Evolutionary conservation across 2,888 invertebrate genomes (phyloP).

Genomic region (Drosophila greeni): DNA sequence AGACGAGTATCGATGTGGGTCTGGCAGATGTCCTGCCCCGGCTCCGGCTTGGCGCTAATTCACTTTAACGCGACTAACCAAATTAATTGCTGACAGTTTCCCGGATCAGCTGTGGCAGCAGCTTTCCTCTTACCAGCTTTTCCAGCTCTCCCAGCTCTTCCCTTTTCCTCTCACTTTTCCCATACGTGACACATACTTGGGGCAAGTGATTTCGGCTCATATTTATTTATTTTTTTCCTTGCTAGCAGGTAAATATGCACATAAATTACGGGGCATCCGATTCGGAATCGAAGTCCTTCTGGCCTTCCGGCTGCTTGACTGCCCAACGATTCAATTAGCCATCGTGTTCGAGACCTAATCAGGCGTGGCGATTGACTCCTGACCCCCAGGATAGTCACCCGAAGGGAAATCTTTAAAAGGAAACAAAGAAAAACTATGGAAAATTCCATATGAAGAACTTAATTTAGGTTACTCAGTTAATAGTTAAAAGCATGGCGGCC

Average conservation of each 20-base stretch:
- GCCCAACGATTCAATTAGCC: slow-evolving; percentile 44
- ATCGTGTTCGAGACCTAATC: slow-evolving; percentile 25
- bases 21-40: slow-evolving; percentile 34
- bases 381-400: too few species aligned
- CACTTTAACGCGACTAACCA: slow-evolving; percentile 62
- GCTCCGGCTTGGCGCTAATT: slow-evolving; percentile 58
- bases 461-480: neutral
- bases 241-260: slow-evolving; percentile 60
- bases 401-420: neutral
- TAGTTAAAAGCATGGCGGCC: neutral
- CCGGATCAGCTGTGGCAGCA: slow-evolving; percentile 1
- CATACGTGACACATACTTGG: slow-evolving; percentile 28
- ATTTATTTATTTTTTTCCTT: slow-evolving; percentile 9
- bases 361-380: slow-evolving; percentile 17
- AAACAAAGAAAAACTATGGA: neutral
- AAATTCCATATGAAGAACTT: too few species aligned
- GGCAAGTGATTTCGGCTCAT: slow-evolving; percentile 31
- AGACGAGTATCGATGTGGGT: slow-evolving; percentile 12
- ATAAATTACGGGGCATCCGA: slow-evolving; percentile 58
- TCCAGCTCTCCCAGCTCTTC: neutral
- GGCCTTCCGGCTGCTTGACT: slow-evolving; percentile 23
- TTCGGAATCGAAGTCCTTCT: neutral
- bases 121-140: too few species aligned
- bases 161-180: neutral
- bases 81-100: slow-evolving; percentile 69